Conservation (phyloP, 2,113 vertebrate genomes). For the Nycticryphes semicollaris region DNA sequence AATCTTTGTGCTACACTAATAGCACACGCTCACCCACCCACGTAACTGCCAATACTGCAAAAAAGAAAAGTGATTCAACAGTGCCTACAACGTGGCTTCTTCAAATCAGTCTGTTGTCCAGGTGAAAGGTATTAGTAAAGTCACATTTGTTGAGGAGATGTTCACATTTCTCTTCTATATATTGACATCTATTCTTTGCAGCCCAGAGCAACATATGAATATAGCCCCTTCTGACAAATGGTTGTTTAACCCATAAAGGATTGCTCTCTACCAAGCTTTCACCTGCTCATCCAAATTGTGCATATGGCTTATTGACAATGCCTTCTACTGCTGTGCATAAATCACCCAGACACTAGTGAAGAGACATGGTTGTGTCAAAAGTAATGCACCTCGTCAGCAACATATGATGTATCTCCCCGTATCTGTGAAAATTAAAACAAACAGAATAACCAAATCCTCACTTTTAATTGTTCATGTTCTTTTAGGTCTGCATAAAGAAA, state of each 20-base stretch:
- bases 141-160: conserved; percentile 27
- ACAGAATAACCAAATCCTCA: not conserved
- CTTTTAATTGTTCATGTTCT: accelerated
- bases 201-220: not conserved
- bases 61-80: conserved; percentile 7
- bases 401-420: not conserved
- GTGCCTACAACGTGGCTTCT: conserved; percentile 7
- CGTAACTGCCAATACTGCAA: conserved; percentile 22
- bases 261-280: not conserved
- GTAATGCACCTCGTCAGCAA: not conserved
- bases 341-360: not conserved
- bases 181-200: not conserved
- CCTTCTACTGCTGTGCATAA: not conserved
- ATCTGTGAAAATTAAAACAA: not conserved
- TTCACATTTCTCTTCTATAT: not conserved
- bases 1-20: conserved; percentile 14
- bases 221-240: not conserved
- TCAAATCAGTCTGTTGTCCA: conserved; percentile 27
- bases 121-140: not conserved
- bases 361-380: not conserved
- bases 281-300: not conserved
- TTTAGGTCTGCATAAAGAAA: not conserved
- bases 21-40: conserved; percentile 7
- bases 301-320: not conserved
- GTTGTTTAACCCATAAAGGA: not conserved